phyloP scores from a whole-genome alignment of 2,113 vertebrate genomes.

The Planiliza haematocheilus region DNA sequence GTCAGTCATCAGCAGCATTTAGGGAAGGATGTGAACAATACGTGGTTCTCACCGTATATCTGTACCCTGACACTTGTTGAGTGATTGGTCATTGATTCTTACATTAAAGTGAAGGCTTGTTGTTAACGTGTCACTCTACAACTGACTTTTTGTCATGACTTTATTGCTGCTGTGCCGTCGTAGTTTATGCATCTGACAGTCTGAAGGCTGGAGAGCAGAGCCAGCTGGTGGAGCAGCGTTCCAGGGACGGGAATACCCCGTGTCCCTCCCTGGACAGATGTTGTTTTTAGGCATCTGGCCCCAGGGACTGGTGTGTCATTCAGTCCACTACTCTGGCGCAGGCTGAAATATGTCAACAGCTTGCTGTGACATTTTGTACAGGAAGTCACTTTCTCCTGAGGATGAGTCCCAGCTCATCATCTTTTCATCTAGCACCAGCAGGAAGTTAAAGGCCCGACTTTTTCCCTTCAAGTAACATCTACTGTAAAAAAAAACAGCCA shows the following conservation, averaged over 20 bases:
- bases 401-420: background rate
- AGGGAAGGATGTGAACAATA: background rate
- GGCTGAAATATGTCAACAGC: background rate
- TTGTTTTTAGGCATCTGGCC: background rate
- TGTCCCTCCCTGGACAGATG: background rate
- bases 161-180: slow-evolving; percentile 18
- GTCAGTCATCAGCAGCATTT: background rate
- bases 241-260: background rate
- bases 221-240: slow-evolving; percentile 17
- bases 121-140: slow-evolving; percentile 36
- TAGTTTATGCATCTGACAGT: slow-evolving; percentile 25
- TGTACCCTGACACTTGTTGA: background rate
- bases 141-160: slow-evolving; percentile 33
- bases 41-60: background rate
- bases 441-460: background rate
- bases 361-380: background rate
- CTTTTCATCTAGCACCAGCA: background rate
- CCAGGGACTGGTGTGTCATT: background rate
- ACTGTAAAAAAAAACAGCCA: background rate
- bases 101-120: slow-evolving; percentile 28
- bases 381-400: background rate
- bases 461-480: background rate
- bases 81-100: slow-evolving; percentile 38
- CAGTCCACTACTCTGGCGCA: background rate
- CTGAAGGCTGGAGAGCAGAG: slow-evolving; percentile 13